These are phyloP conservation scores for Phrynocephalus forsythii DNA, from an alignment of 2,797 vertebrate genomes.

Conservation along the genomic window DNA sequence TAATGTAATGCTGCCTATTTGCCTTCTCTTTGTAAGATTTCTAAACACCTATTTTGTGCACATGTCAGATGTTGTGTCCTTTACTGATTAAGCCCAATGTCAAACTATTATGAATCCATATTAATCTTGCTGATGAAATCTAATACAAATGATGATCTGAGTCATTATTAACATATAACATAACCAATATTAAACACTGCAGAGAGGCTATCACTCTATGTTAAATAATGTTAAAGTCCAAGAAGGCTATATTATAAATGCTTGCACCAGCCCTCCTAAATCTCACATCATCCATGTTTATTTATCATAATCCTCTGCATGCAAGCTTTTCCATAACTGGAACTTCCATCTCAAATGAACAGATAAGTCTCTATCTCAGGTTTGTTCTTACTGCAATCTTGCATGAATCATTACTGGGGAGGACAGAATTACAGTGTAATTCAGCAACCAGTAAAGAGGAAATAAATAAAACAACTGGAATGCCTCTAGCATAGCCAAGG, in stretches of 20 bases:
- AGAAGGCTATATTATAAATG: not conserved
- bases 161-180: constrained; percentile 11
- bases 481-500: not conserved
- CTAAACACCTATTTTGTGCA: not conserved
- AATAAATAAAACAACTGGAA: constrained; percentile 22
- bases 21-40: not conserved
- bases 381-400: constrained; percentile 20
- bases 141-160: not conserved
- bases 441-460: not conserved
- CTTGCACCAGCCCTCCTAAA: not conserved
- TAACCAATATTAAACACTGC: not conserved
- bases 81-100: constrained; percentile 9
- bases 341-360: not conserved
- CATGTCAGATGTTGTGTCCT: not conserved
- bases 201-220: not conserved
- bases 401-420: constrained; percentile 24
- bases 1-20: constrained; percentile 2
- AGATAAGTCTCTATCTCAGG: constrained; percentile 1
- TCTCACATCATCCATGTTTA: not conserved
- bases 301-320: constrained; percentile 8
- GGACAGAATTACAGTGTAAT: constrained; percentile 17
- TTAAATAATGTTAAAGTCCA: not conserved
- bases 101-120: constrained; percentile 30
- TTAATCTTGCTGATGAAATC: constrained; percentile 8
- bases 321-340: not conserved